Evolutionary conservation across 2,888 invertebrate genomes (phyloP).

Genomic region (Malthinus flaveolus): DNA sequence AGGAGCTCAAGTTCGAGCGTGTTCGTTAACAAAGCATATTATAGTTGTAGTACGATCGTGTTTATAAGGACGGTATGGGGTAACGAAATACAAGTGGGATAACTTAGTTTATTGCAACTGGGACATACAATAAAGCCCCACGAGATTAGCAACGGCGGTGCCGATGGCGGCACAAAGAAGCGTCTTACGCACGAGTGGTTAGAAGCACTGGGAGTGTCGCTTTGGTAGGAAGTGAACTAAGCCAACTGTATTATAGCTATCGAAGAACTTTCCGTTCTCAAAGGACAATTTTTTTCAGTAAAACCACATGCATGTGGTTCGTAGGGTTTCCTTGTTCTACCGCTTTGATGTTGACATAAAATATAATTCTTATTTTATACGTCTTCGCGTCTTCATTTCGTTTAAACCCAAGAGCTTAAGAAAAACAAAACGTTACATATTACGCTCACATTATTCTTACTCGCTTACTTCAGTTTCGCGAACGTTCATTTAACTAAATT

Average conservation of each 20-base stretch:
- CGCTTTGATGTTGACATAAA: too few species aligned
- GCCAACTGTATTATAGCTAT: constrained; percentile 27
- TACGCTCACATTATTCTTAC: not conserved
- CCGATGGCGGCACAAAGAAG: constrained; percentile 31
- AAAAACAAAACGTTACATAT: too few species aligned
- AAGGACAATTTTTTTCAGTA: constrained; percentile 29
- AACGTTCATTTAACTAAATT: not conserved
- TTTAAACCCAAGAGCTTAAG: too few species aligned
- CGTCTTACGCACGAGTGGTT: constrained; percentile 30
- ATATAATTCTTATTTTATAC: too few species aligned
- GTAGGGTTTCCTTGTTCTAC: constrained; percentile 24
- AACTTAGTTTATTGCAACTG: constrained; percentile 31
- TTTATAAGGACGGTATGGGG: constrained; percentile 24
- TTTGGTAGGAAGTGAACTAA: constrained; percentile 29
- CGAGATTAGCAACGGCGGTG: constrained; percentile 30
- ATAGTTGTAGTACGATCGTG: constrained; percentile 24
- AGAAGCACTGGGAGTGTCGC: constrained; percentile 20
- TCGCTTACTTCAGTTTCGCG: not conserved
- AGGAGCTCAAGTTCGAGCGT: too few species aligned
- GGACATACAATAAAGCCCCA: constrained; percentile 31
- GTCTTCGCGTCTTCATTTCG: too few species aligned
- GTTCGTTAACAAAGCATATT: constrained; percentile 20
- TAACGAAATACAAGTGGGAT: constrained; percentile 28
- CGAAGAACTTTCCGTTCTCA: constrained; percentile 28
- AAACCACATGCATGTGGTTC: constrained; percentile 15